Conservation (phyloP, 1,140 invertebrate species). For the Antheraea pernyi region DNA sequence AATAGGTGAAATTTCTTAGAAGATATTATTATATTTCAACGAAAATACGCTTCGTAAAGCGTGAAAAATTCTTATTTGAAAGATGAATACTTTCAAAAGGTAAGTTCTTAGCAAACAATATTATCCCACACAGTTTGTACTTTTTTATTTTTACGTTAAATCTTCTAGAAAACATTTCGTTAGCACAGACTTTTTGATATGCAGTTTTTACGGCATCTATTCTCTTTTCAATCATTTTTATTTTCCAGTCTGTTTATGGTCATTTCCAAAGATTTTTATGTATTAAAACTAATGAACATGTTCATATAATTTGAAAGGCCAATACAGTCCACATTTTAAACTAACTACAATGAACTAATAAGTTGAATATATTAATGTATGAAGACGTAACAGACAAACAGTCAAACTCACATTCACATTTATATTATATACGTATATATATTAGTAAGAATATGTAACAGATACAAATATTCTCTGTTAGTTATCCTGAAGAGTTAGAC, state of each 20-base stretch:
- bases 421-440: no score
- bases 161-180: neutral
- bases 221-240: neutral
- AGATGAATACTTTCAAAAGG: conserved; percentile 1
- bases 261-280: no score
- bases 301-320: no score
- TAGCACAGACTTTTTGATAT: neutral
- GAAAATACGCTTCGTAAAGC: neutral
- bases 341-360: no score
- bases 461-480: no score
- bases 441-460: no score
- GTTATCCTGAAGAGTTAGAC: no score
- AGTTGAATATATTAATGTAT: no score
- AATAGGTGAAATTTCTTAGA: conserved; percentile 3
- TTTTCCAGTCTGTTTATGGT: neutral
- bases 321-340: no score
- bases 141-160: neutral
- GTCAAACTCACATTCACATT: no score
- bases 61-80: conserved; percentile 2
- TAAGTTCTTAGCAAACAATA: neutral
- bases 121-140: neutral
- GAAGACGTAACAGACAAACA: no score
- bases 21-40: neutral
- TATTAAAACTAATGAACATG: no score
- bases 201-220: neutral